These are phyloP conservation scores for Todus mexicanus DNA, from an alignment of 2,797 vertebrate species.

Conservation along the genomic window DNA sequence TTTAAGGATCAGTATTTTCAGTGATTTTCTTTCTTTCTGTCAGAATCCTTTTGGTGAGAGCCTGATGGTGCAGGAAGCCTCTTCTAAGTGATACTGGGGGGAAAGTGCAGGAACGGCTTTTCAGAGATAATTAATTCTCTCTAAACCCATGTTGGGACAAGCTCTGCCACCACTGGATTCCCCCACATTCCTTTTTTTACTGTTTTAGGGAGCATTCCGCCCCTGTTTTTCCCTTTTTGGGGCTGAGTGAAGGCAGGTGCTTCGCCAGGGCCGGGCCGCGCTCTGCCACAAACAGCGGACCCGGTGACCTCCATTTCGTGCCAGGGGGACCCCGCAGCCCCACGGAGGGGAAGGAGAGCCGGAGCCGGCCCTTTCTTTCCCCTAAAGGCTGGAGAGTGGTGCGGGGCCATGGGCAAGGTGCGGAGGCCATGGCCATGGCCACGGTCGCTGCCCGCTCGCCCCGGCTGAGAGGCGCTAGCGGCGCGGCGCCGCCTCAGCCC, in stretches of 20 bases:
- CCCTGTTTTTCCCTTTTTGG: too few species aligned
- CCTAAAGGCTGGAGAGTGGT: too few species aligned
- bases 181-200: background rate
- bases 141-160: background rate
- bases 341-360: too few species aligned
- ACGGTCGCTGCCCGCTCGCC: background rate
- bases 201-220: background rate
- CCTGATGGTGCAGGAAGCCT: background rate
- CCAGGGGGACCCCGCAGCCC: background rate
- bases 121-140: background rate
- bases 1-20: background rate
- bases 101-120: background rate
- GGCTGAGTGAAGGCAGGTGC: too few species aligned
- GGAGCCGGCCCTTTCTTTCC: too few species aligned
- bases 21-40: background rate
- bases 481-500: rapidly evolving
- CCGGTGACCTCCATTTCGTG: background rate
- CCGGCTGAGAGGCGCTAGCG: background rate
- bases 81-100: background rate
- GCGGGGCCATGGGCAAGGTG: too few species aligned
- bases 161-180: background rate
- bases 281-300: background rate
- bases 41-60: background rate
- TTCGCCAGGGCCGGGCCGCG: too few species aligned
- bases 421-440: background rate